Base-by-base conservation (phyloP, 1,140 invertebrate genomes). In the Drosophila malerkotliana region DNA sequence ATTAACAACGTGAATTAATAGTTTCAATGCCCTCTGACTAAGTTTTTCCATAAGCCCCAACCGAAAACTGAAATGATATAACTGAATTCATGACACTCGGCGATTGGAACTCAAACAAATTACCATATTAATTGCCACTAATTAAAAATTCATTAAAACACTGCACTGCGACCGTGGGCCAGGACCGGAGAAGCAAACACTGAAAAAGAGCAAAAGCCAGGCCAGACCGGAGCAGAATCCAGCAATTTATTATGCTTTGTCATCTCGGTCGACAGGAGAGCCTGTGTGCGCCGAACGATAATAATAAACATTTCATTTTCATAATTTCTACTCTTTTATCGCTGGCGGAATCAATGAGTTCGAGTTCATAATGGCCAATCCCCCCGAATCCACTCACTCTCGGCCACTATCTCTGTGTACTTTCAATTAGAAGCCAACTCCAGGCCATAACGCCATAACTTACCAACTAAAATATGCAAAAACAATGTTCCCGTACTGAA, bases 61-160 rank as follows among this genome's bases (percentile, higher is more conserved):
- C 30, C 8, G 12, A 34, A 57, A 14, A 24, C 12, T 24, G 32
- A 32, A 60, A 26, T 62, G 62, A 7, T 12, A 21, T 12, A 18
- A 52, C 32, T 7, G 68, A 6, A 41, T 37, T 64, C 39, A 28
- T 58, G 21, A 24, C 49, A 62, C 14, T 63, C 54, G 48, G 63
- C 69, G 82, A 77, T 84, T 73, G 66, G 56, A 74, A 84, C 72
- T 85, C 39, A n/a, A 79, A 88, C 83, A 83, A 88, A 88, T 88
- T 88, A 88, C 83, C 83, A 88, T 88, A 88, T 88, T 88, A 88
- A 88, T 88, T 88, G 76, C 76, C 69, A 88, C 83, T 88, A 88
- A 88, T 88, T 88, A 88, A 88, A 88, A 88, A 89, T 88, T 72
- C 83, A 88, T 88, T 88, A 88, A 83, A 88, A 77, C 67, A 63